Conservation (phyloP, 1,140 invertebrate species). For the Galleria mellonella region DNA sequence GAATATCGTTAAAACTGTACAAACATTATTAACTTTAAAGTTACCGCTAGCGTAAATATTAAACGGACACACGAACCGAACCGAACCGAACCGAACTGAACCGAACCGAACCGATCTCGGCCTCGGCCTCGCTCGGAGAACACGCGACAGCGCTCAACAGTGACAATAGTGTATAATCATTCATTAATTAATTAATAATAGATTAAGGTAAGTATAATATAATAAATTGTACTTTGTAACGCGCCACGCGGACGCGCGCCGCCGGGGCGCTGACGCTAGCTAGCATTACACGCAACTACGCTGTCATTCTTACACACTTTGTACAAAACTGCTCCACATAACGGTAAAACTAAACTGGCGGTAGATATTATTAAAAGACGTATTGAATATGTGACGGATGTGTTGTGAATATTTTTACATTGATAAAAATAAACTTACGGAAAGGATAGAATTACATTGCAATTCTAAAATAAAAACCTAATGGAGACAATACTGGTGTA, state of each 20-base stretch:
- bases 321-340: no score
- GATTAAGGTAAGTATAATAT: slow-evolving; percentile 31
- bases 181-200: slow-evolving; percentile 39
- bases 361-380: no score
- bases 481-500: no score
- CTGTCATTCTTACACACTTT: no score
- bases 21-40: slow-evolving; percentile 53
- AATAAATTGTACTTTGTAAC: slow-evolving; percentile 55
- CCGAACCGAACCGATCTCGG: no score
- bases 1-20: slow-evolving; percentile 72
- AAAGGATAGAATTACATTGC: no score
- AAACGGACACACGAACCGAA: slow-evolving; percentile 32
- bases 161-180: slow-evolving; percentile 36
- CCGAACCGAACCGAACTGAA: no score
- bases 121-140: slow-evolving; percentile 21
- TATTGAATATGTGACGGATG: no score
- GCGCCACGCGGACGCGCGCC: slow-evolving; percentile 20
- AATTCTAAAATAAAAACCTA: no score
- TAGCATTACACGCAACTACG: background rate
- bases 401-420: no score
- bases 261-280: slow-evolving; percentile 20
- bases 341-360: no score
- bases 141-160: slow-evolving; percentile 39
- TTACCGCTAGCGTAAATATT: slow-evolving; percentile 46
- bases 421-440: no score